Base-by-base conservation (phyloP, 37 sponge, comb jelly and placozoan species). In the Mnemiopsis leidyi region DNA sequence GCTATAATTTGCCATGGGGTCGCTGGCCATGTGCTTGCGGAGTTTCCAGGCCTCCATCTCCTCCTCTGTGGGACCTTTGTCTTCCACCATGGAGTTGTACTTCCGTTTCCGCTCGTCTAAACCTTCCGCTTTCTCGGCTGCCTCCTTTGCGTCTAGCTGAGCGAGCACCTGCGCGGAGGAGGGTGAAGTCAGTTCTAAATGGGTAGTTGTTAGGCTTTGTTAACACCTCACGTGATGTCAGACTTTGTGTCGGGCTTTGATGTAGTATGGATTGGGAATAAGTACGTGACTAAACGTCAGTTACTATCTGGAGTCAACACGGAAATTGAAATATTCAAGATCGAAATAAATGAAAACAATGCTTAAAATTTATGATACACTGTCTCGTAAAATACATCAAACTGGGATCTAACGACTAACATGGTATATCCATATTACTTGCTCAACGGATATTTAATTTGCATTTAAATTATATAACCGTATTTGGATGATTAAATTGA, bases 21-120 rank as follows among this genome's bases (percentile, higher is more conserved):
- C 99, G 25, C 96, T 96, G 31, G 83, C 39, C 68, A 96, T 82
- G 48, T 93, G 92, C 79, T 93, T 97, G 94, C 94, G 94, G 28
- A 93, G 40, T 7, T 92, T 69, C 39, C 73, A 97, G 20, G 96
- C 97, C 85, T 98, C 99, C 95, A 97, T 96, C 76, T 98, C 97
- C 92, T 98, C 99, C 48, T 98, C 99, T 21, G 99, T 96, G n/a
- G 38, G 26, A 0, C 73, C 61, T 0, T 38, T 69, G 61, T 97
- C 96, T 25, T 94, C 95, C 48, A 76, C 77, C 96, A 98, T 95
- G n/a, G 97, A 96, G 75, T 97, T 94, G 95, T 97, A 98, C 0
- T 95, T 95, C 75, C 99, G 77, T 93, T 97, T 98, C 39, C 97
- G 69, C 82, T 97, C 99, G 31, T 97, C 96, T 88, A 95, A 28